Evolutionary conservation across 2,888 invertebrate species (phyloP).

Genomic region (Drosophila diplacantha): DNA sequence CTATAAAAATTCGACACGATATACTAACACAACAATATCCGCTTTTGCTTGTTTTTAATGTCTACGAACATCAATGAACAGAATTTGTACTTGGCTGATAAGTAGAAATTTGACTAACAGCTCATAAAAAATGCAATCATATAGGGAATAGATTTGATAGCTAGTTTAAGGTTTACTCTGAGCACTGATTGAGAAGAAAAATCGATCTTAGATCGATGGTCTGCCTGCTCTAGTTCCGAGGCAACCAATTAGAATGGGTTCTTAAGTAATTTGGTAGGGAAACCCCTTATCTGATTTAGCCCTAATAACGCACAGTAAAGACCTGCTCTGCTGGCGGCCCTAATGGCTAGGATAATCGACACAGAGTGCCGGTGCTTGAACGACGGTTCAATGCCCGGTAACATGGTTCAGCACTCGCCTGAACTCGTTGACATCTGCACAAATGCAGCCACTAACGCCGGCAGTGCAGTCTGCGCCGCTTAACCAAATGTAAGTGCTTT

Average conservation of each 20-base stretch:
- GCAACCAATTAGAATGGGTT: too few species aligned
- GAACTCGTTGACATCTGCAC: slow-evolving; percentile 37
- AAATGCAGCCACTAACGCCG: slow-evolving; percentile 27
- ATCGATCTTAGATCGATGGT: neutral
- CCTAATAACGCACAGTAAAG: slow-evolving; percentile 1
- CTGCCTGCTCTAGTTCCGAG: neutral
- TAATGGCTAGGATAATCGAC: slow-evolving; percentile 24
- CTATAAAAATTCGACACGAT: too few species aligned
- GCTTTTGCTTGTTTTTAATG: too few species aligned
- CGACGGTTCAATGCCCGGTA: slow-evolving; percentile 44
- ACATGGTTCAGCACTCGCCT: slow-evolving; percentile 46
- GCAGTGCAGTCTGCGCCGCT: slow-evolving; percentile 20
- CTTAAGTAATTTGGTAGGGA: neutral
- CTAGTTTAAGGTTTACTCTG: neutral
- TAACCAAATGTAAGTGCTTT: slow-evolving; percentile 40
- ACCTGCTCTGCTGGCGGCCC: slow-evolving; percentile 3
- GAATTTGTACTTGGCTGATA: neutral
- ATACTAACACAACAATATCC: too few species aligned
- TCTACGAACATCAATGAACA: neutral
- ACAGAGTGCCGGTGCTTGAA: slow-evolving; percentile 11
- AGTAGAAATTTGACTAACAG: neutral
- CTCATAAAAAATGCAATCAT: neutral
- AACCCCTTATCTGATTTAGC: slow-evolving; percentile 15
- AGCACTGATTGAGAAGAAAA: neutral
- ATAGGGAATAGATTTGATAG: neutral